Conservation (phyloP, 2,113 vertebrate species). For the Sarotherodon lohbergeri region DNA sequence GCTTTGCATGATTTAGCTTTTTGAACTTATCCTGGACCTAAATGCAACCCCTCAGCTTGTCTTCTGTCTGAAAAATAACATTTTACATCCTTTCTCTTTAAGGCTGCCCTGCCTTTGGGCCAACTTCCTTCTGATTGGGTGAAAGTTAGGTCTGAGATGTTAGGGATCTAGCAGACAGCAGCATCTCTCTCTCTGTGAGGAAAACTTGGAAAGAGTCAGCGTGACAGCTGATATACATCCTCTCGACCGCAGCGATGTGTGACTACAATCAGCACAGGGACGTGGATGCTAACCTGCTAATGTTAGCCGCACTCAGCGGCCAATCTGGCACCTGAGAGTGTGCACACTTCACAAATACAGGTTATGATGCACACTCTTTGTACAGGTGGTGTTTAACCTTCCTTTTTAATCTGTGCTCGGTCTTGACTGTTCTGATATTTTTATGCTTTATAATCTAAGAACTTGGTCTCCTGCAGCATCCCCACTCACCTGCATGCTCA, state of each 20-base stretch:
- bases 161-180: background rate
- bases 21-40: accelerated
- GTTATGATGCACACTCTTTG: background rate
- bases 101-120: background rate
- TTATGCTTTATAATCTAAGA: background rate
- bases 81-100: background rate
- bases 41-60: background rate
- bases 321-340: background rate
- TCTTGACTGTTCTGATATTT: background rate
- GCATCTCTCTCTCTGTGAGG: background rate
- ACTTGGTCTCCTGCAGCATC: background rate
- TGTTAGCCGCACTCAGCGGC: background rate
- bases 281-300: background rate
- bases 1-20: background rate
- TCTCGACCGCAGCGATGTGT: background rate
- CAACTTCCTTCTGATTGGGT: background rate
- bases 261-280: background rate
- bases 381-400: background rate
- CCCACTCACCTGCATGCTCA: accelerated
- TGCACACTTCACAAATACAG: background rate
- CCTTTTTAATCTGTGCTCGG: background rate
- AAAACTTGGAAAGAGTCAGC: background rate
- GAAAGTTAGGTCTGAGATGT: background rate
- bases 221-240: background rate
- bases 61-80: background rate